A percentile compares a stretch with the other conserved stretches of the same genome.
These are phyloP conservation scores for Discoglossus pictus DNA, from an alignment of 2,797 vertebrate genomes.

Conservation along the genomic window DNA sequence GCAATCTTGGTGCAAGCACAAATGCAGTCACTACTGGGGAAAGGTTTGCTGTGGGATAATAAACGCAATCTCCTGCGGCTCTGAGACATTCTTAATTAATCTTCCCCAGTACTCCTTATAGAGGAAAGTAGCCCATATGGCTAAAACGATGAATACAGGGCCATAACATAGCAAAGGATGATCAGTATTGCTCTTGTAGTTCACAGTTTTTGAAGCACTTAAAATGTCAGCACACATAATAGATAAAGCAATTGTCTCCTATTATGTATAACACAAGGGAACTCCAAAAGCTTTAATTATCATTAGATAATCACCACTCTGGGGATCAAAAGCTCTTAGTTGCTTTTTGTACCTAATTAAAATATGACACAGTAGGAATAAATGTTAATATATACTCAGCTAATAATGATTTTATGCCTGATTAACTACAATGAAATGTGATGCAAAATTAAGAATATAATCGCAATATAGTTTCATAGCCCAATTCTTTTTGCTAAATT, in stretches of 20 bases:
- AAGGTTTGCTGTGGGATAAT: too few species aligned
- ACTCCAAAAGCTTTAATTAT: constrained; percentile 58
- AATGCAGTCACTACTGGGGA: too few species aligned
- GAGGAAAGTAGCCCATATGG: too few species aligned
- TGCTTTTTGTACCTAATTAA: constrained; percentile 60
- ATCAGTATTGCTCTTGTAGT: too few species aligned
- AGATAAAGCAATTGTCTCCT: constrained; percentile 43
- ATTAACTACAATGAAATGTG: constrained; percentile 59
- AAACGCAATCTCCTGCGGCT: too few species aligned
- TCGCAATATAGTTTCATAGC: not conserved
- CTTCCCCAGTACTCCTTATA: too few species aligned
- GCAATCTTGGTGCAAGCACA: too few species aligned
- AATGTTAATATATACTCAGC: constrained; percentile 56
- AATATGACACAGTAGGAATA: constrained; percentile 56
- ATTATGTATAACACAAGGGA: constrained; percentile 58
- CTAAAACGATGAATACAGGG: too few species aligned
- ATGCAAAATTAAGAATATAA: constrained; percentile 55
- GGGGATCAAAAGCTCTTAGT: constrained; percentile 54
- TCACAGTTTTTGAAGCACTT: too few species aligned
- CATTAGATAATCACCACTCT: constrained; percentile 52
- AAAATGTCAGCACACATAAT: constrained; percentile 14
- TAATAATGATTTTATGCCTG: constrained; percentile 62
- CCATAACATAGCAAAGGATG: too few species aligned
- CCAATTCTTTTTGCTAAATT: constrained; percentile 26
- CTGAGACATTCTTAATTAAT: too few species aligned